Conservation (phyloP, 2,888 invertebrate species). For the Euclidia mi region DNA sequence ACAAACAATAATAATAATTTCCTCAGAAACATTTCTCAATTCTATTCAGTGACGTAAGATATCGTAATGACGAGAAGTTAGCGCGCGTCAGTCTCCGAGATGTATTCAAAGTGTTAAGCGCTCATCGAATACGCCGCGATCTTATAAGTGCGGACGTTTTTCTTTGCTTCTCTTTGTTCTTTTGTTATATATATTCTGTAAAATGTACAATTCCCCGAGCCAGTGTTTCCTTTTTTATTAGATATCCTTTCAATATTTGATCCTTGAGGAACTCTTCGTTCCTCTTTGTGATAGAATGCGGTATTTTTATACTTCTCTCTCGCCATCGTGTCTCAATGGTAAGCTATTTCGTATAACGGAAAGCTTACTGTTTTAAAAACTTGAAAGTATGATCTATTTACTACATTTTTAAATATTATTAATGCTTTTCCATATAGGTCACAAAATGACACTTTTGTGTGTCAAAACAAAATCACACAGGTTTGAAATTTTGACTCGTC, state of each 20-base stretch:
- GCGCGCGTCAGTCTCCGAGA: not conserved
- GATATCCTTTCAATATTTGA: not conserved
- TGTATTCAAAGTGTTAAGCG: slow-evolving; percentile 3
- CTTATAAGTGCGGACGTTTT: slow-evolving; percentile 9
- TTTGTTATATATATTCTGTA: slow-evolving; percentile 1
- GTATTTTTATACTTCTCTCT: not conserved
- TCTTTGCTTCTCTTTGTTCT: not conserved
- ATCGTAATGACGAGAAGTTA: slow-evolving; percentile 1
- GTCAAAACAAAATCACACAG: too few relatives aligned
- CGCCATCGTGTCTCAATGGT: too few relatives aligned
- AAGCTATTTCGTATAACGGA: too few relatives aligned
- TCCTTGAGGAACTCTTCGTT: not conserved
- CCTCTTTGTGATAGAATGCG: not conserved
- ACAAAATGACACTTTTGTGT: too few relatives aligned
- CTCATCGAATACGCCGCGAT: not conserved
- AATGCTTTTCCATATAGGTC: too few relatives aligned
- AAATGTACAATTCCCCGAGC: not conserved
- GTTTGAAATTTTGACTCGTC: too few relatives aligned
- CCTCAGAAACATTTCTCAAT: not conserved
- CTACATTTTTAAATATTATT: too few relatives aligned
- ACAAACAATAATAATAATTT: slow-evolving; percentile 1
- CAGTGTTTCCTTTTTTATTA: not conserved
- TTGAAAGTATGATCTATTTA: too few relatives aligned
- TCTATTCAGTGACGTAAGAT: not conserved
- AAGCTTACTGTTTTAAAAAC: too few relatives aligned